Evolutionary conservation across 92 coral and sea anemone species (phyloP).

Genomic region (Paragorgia papillata): DNA sequence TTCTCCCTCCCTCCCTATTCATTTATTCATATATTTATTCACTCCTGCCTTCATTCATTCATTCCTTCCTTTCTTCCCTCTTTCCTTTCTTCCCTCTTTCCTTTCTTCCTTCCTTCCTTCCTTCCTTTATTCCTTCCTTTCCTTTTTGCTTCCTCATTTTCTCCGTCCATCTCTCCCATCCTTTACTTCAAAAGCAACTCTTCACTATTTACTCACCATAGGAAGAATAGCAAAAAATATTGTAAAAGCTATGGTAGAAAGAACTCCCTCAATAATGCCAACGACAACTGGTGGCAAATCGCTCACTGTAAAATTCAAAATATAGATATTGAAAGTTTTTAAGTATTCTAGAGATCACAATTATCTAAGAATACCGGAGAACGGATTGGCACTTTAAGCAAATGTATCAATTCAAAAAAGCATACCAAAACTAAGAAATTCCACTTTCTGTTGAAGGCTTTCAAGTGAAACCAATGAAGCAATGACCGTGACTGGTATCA

Average conservation of each 20-base stretch:
- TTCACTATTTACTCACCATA: conserved; percentile 60
- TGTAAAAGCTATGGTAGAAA: conserved; percentile 68
- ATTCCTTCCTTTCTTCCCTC: neutral
- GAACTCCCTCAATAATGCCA: conserved; percentile 81
- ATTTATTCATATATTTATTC: too few species aligned
- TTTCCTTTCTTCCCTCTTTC: neutral
- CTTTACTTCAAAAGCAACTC: neutral
- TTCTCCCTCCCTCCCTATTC: neutral
- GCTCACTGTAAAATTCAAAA: conserved; percentile 48
- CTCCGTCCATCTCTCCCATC: neutral
- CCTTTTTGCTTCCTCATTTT: neutral
- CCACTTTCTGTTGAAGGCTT: conserved; percentile 57
- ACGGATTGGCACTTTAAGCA: too few species aligned
- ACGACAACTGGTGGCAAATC: conserved; percentile 40
- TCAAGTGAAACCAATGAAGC: conserved; percentile 70
- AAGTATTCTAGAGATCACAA: too few species aligned
- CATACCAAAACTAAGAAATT: conserved; percentile 72
- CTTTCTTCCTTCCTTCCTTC: neutral
- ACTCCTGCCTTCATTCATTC: neutral
- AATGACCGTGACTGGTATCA: conserved; percentile 77
- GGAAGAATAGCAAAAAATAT: conserved; percentile 89
- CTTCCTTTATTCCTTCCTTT: neutral
- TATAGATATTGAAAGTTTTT: neutral
- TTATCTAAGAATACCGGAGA: too few species aligned
- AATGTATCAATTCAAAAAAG: too few species aligned